A percentile compares a stretch with the other conserved stretches of the same genome.
phyloP scores from a whole-genome alignment of 2,888 invertebrate genomes.

The Nysson spinosus region DNA sequence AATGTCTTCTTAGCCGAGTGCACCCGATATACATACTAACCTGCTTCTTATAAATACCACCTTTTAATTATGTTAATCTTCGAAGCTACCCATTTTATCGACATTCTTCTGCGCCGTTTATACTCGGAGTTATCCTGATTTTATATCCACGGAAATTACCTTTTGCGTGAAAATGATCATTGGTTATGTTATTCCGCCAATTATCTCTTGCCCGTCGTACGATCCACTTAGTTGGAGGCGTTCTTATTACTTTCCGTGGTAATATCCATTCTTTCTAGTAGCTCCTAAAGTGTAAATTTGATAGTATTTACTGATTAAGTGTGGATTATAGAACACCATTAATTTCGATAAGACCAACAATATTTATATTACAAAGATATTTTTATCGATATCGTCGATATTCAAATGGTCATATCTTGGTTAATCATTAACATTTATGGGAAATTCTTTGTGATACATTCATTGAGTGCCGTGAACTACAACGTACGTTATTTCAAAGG shows the following conservation, averaged over 20 bases:
- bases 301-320: no score
- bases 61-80: slow-evolving; percentile 49
- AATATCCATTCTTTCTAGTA: slow-evolving; percentile 3
- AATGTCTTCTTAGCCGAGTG: slow-evolving; percentile 10
- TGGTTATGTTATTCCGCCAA: slow-evolving; percentile 36
- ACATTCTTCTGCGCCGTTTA: slow-evolving; percentile 3
- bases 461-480: no score
- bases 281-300: no score
- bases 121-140: slow-evolving; percentile 18
- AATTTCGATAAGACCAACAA: no score
- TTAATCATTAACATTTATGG: no score
- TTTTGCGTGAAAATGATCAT: slow-evolving; percentile 35
- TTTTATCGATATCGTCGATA: no score
- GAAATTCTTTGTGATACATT: no score
- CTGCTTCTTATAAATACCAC: slow-evolving; percentile 35
- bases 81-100: slow-evolving; percentile 39
- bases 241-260: slow-evolving; percentile 2
- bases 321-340: no score
- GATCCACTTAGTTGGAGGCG: slow-evolving; percentile 8
- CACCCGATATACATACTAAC: slow-evolving; percentile 15
- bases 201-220: slow-evolving; percentile 21
- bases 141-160: slow-evolving; percentile 18
- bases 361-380: no score
- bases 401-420: no score
- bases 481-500: no score